Evolutionary conservation across 2,797 vertebrate genomes (phyloP), one percentile per base, ranked within the genome.

Genomic region (Caiman crocodilus): DNA sequence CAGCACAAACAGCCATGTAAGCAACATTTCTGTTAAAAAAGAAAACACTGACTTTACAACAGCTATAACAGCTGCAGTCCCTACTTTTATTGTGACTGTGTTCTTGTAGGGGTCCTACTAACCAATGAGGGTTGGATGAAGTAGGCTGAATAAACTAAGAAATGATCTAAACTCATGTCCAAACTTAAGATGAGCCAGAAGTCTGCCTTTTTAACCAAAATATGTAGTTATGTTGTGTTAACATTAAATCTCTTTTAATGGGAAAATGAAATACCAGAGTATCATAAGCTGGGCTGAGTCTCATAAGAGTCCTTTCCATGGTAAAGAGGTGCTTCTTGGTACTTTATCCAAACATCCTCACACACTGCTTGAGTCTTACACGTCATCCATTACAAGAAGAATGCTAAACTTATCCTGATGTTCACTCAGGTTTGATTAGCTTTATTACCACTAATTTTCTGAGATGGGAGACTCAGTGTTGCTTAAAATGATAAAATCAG

Each of bases 301-400:
- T 73, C 23, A 14, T 42, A 42, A 73, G 69, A 73, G 14, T 73
- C 69, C 50, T 73, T 73, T 73, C 21, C 69, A 50, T 26, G 50
- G 13, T 73, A 42, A 73, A 73, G 35, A 73, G 35, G 35, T 73
- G 69, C 57, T 90, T 92, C 82, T 92, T 87, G 83, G 35, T 85
- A n/a, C 63, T 96, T 75, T 78, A 89, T 94, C 93, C 81, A 92
- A 95, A 64, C 26, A 95, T 71, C 88, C 79, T 84, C 92, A 86
- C 30, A 79, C 91, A 90, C 59, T 88, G 28, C 90, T 92, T 94
- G 88, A 90, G 88, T 87, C 61, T 82, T 93, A 92, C 17, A 50
- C 93, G 90, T 93, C 95, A 87, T 81, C 83, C 95, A 93, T 71
- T 71, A 58, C 76, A 93, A 77, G 79, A 96, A 88, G 92, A 96